These are phyloP conservation scores for Cichladusa arquata DNA, from an alignment of 2,113 vertebrate genomes.

Conservation along the genomic window DNA sequence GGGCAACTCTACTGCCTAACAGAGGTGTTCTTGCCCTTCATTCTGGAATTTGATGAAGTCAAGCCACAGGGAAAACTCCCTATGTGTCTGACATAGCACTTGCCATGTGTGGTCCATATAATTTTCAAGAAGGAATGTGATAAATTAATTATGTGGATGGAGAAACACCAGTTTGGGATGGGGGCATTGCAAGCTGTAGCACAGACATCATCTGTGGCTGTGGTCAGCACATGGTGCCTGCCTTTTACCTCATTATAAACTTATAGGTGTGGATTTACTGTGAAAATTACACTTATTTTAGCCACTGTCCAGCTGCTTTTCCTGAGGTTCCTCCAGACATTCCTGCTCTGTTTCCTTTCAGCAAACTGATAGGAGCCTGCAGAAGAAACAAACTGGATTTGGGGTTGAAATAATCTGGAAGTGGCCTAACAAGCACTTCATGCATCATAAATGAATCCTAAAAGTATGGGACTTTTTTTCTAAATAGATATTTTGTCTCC, in stretches of 20 bases:
- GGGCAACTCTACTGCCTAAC: not conserved
- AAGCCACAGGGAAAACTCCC: not conserved
- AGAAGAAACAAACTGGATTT: not conserved
- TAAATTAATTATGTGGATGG: not conserved
- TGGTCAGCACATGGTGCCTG: not conserved
- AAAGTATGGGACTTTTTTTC: not conserved
- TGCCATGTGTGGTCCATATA: accelerated
- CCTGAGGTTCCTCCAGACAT: not conserved
- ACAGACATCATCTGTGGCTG: not conserved
- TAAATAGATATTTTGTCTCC: not conserved
- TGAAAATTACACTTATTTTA: not conserved
- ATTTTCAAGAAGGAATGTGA: not conserved
- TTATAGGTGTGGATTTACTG: not conserved
- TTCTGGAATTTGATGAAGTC: not conserved
- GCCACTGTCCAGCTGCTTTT: not conserved
- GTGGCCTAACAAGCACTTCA: not conserved
- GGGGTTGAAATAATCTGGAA: not conserved
- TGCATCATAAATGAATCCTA: not conserved
- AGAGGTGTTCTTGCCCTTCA: not conserved
- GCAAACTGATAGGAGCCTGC: not conserved
- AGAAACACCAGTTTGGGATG: not conserved
- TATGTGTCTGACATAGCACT: not conserved
- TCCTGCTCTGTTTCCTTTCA: not conserved
- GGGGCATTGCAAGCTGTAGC: not conserved
- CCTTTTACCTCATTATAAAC: not conserved